Base-by-base conservation (phyloP, 2,888 invertebrate genomes). In the Lepidocyrtoides sp. region DNA sequence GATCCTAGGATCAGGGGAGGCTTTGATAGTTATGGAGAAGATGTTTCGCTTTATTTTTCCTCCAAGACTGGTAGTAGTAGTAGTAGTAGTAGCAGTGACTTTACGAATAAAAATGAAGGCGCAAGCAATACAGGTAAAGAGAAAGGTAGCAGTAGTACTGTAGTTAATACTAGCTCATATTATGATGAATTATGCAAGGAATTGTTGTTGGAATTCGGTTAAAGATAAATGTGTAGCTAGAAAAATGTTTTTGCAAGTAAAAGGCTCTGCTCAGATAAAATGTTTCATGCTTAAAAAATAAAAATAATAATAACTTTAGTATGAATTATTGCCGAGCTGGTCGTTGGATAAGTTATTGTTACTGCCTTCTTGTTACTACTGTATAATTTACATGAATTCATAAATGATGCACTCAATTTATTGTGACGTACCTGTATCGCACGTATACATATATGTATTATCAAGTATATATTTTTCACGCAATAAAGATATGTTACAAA, bases 141-240 rank as follows among this genome's bases (percentile, higher is more conserved):
- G 48, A 87, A 77, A 86, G 48, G 36, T 32, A 54, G 36, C 4
- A 36, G 48, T 26, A 57, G 17, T 77, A 23, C 26, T 5, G 8
- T 12, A 36, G 51, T 60, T 20, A 90, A 84, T 54, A 63, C 77
- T 32, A 90, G 85, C 44, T 85, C 85, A 10, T 84, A 82, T 41
- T 89, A 57, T 90, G 79, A 90, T 90, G 90, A 90, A 90, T 90
- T 90, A 90, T 90, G 90, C 85, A 90, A 48, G 44, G 85, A 69
- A 79, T 57, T 90, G 69, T 69, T 90, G 81, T 32, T 89, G 41
- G 89, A 82, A n/a, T 82, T 60, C 44, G 89, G 89, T 2, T 89
- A 83, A n/a, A n/a, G 72, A 66, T 41, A 48, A 66, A 44, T 41
- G 14, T 20, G 41, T 54, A 57, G 20, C 2, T 72, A 23, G n/a